Evolutionary conservation across 1,140 invertebrate species (phyloP).

Genomic region (Trissolcus basalis): DNA sequence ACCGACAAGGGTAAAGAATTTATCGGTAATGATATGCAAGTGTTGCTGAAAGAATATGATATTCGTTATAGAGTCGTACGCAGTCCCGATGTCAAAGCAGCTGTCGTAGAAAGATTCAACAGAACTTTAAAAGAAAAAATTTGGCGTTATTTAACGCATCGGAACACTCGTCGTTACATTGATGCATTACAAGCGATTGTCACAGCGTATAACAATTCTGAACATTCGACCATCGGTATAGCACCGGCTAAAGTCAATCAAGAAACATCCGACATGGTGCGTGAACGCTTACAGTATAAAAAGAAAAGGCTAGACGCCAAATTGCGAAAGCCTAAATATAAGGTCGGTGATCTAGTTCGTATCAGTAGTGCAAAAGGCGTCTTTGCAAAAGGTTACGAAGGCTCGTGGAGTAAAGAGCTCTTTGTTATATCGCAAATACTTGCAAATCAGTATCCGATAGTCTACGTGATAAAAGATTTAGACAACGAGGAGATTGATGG

Average conservation of each 20-base stretch:
- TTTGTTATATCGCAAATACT: background rate
- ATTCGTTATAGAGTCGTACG: background rate
- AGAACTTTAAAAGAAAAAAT: background rate
- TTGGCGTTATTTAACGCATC: background rate
- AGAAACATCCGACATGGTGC: background rate
- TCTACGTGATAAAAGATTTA: slow-evolving; percentile 2
- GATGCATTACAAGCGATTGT: background rate
- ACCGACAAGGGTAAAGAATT: too few species aligned
- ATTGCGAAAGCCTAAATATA: background rate
- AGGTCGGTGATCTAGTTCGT: slow-evolving; percentile 13
- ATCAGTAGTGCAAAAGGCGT: slow-evolving; percentile 11
- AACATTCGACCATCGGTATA: background rate
- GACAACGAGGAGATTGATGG: background rate
- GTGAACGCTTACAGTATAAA: background rate
- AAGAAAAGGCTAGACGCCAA: background rate
- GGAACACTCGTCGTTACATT: background rate
- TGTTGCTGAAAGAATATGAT: background rate
- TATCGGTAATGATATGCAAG: too few species aligned
- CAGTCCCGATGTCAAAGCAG: background rate
- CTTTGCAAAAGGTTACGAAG: slow-evolving; percentile 28
- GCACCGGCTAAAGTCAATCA: background rate
- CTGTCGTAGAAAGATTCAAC: background rate
- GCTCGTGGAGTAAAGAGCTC: background rate
- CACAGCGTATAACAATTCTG: background rate
- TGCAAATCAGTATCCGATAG: background rate